These are phyloP conservation scores for Dreissena polymorpha DNA, from an alignment of 1,140 invertebrate genomes.

Conservation along the genomic window DNA sequence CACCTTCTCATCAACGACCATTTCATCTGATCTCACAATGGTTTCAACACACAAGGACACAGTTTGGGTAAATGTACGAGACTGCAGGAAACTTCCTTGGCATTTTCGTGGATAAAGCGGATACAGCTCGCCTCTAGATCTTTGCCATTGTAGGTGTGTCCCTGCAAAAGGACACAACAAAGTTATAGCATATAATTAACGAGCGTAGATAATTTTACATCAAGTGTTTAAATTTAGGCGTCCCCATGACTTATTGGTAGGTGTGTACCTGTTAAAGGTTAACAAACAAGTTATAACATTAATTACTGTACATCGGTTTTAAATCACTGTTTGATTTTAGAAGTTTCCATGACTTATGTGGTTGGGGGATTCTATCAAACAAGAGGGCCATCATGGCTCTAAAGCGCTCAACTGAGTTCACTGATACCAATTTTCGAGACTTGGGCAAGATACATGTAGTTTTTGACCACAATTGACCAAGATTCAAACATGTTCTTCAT, in stretches of 20 bases:
- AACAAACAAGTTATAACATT: background rate
- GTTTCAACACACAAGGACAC: constrained; percentile 31
- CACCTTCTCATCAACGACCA: constrained; percentile 34
- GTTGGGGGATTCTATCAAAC: too few relatives aligned
- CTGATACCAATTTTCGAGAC: too few relatives aligned
- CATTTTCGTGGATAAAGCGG: constrained; percentile 43
- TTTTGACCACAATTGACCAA: too few relatives aligned
- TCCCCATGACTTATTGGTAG: too few relatives aligned
- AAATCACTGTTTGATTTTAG: background rate
- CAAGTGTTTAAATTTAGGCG: too few relatives aligned
- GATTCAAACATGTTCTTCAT: too few relatives aligned
- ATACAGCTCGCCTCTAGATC: constrained; percentile 40
- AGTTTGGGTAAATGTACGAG: constrained; percentile 31
- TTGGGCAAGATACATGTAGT: too few relatives aligned
- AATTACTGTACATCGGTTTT: background rate
- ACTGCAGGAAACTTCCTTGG: constrained; percentile 26
- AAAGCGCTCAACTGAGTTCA: too few relatives aligned
- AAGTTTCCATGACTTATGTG: background rate
- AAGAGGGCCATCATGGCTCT: too few relatives aligned
- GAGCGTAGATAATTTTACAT: too few relatives aligned
- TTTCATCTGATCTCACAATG: constrained; percentile 49
- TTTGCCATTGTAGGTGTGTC: constrained; percentile 48
- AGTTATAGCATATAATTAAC: too few relatives aligned
- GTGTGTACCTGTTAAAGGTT: constrained; percentile 26
- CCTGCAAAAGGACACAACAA: too few relatives aligned